These are phyloP conservation scores for Orestias chungarensis DNA, from an alignment of 2,797 vertebrate species.

Conservation along the genomic window DNA sequence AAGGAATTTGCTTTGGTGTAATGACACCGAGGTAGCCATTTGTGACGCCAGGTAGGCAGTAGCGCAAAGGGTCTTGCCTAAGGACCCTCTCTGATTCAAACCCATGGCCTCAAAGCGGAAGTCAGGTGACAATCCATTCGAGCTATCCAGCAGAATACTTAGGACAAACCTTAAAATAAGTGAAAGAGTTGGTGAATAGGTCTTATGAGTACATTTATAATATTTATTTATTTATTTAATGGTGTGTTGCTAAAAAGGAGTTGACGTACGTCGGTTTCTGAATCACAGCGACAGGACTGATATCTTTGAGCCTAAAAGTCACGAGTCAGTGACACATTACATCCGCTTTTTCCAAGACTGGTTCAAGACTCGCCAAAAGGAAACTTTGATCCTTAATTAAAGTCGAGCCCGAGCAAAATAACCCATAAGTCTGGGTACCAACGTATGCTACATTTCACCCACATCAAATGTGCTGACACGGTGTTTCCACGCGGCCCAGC, in stretches of 20 bases:
- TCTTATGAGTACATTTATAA: background rate
- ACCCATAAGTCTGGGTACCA: constrained; percentile 15
- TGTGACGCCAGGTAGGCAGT: too few relatives aligned
- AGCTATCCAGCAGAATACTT: too few relatives aligned
- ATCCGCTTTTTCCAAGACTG: constrained; percentile 19
- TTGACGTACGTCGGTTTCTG: constrained; percentile 24
- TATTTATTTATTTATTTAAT: constrained; percentile 1
- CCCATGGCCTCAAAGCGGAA: too few relatives aligned
- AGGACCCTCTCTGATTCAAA: too few relatives aligned
- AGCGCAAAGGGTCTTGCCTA: too few relatives aligned
- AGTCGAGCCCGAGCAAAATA: background rate
- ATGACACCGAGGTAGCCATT: too few relatives aligned
- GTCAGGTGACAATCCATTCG: too few relatives aligned
- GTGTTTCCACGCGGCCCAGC: constrained; percentile 28
- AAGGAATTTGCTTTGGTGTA: too few relatives aligned
- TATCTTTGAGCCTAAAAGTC: constrained; percentile 49
- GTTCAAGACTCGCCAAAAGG: constrained; percentile 1
- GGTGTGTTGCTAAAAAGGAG: background rate
- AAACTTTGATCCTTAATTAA: background rate
- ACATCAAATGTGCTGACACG: constrained; percentile 36
- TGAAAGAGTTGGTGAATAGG: background rate
- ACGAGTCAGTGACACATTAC: constrained; percentile 30
- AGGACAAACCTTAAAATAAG: background rate
- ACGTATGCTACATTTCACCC: constrained; percentile 22
- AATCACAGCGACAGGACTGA: constrained; percentile 14